A percentile compares a stretch with the other conserved stretches of the same genome.
Conservation (phyloP, 2,797 vertebrate species). For the Buphagus erythrorhynchus region DNA sequence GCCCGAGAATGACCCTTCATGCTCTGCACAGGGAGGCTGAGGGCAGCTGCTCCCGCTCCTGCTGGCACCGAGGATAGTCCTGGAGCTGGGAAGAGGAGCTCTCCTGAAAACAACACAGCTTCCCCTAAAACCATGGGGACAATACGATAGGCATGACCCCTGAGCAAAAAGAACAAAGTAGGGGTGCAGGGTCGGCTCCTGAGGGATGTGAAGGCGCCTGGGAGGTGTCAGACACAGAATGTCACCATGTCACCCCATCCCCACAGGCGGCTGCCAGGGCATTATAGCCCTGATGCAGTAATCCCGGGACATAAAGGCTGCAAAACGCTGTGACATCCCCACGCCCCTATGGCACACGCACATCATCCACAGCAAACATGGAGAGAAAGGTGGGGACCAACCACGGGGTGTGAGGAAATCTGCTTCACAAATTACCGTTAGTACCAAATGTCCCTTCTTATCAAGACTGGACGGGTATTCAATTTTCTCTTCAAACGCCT, state of each 20-base stretch:
- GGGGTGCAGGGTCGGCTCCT: not conserved
- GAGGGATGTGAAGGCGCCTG: rapidly evolving
- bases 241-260: not conserved
- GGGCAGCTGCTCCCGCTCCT: not conserved
- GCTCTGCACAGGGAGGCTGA: not conserved
- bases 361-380: not conserved
- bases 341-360: rapidly evolving
- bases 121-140: not conserved
- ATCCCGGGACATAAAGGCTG: not conserved
- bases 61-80: not conserved
- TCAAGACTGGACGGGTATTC: slow-evolving; percentile 74
- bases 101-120: not conserved
- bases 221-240: not conserved
- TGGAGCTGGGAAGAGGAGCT: not conserved
- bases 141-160: rapidly evolving
- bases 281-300: rapidly evolving
- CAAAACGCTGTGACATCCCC: not conserved
- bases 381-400: not conserved
- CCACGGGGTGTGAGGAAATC: not conserved
- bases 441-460: slow-evolving; percentile 70
- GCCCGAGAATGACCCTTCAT: rapidly evolving
- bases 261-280: not conserved
- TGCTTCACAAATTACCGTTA: slow-evolving; percentile 49
- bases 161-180: rapidly evolving
- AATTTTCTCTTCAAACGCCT: slow-evolving; percentile 76